Base-by-base conservation (phyloP, 2,113 vertebrate species). In the Oreochromis spilurus region DNA sequence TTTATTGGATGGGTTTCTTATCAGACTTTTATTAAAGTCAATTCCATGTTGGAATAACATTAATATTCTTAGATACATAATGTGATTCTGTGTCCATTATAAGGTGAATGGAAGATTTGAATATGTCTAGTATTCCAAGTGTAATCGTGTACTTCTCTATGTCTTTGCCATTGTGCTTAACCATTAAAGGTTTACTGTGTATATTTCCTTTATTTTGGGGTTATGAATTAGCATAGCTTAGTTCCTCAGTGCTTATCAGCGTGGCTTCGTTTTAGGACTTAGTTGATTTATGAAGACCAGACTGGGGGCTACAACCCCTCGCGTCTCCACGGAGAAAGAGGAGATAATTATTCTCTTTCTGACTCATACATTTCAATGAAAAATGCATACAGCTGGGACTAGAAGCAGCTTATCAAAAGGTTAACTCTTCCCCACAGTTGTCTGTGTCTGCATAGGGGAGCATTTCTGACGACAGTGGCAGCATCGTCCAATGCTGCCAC, bases 271-370 rank as follows among this genome's bases (percentile, higher is more conserved):
- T 92, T 86, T 72, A 54, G 40, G 67, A 87, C 77, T 84, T 92
- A 38, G 82, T 87, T 90, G 53, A 87, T 89, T 90, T 93, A 82
- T 90, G 84, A 85, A 85, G 81, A 89, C 84, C 89, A 93, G 84
- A 94, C 89, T 86, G 77, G 62, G 85, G 86, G 86, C 88, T 90
- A 79, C 89, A 93, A 89, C 82, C 90, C 83, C 36, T 84, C 52
- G 54, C 84, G 85, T 93, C 84, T 79, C 62, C 55, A 45, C 31
- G 55, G 58, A 92, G 85, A 14, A 72, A 84, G 87, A 92, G 87
- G 83, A 92, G 92, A 93, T 94, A 91, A 95, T 95, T 94, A 95
- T 96, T 95, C 91, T 89, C 79, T 95, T 90, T 96, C 90, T 94
- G 90, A 95, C 92, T 94, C 92, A 52, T 62, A 90, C 87, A 88